Evolutionary conservation across 1,140 invertebrate species (phyloP).

Genomic region (Antheraea mylitta): DNA sequence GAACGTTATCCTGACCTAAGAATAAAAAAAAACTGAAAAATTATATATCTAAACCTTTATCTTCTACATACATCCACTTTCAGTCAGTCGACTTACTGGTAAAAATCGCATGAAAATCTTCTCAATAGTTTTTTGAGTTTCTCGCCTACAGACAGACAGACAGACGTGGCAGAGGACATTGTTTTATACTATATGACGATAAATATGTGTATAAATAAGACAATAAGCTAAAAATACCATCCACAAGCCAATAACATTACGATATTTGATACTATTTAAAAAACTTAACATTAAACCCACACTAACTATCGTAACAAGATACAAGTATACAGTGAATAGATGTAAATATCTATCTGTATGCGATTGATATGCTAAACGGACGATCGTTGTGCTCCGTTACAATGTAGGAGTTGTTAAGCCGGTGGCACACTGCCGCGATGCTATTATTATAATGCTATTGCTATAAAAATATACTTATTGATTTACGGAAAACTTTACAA

Average conservation of each 20-base stretch:
- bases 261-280: neutral
- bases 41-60: too few relatives aligned
- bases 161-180: too few relatives aligned
- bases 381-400: neutral
- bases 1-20: too few relatives aligned
- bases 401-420: neutral
- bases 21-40: too few relatives aligned
- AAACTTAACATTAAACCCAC: constrained; percentile 5
- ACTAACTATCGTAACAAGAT: constrained; percentile 6
- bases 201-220: neutral
- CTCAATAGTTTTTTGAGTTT: too few relatives aligned
- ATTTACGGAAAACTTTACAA: too few relatives aligned
- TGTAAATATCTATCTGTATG: neutral
- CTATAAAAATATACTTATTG: too few relatives aligned
- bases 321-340: constrained; percentile 4
- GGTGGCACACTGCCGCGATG: neutral
- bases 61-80: too few relatives aligned
- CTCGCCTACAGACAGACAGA: too few relatives aligned
- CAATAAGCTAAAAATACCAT: neutral
- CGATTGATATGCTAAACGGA: constrained; percentile 4
- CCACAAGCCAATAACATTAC: neutral
- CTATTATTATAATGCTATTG: neutral
- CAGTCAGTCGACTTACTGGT: too few relatives aligned
- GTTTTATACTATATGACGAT: too few relatives aligned
- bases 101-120: too few relatives aligned